Evolutionary conservation across 2,797 vertebrate species (phyloP).

Genomic region (Halcyon leucocephala): DNA sequence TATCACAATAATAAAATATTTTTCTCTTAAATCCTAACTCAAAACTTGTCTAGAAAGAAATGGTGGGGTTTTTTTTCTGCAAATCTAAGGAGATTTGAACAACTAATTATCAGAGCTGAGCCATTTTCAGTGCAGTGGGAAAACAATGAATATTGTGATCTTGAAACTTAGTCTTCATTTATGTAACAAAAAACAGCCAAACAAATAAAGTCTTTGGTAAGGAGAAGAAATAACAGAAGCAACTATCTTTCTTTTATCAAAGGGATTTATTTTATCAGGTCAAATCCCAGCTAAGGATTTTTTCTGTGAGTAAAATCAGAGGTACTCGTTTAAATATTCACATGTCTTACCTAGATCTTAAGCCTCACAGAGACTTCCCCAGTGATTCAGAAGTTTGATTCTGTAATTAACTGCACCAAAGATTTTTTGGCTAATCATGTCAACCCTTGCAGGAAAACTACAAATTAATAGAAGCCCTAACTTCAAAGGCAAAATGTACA

Average conservation of each 20-base stretch:
- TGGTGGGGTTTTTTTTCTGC: neutral
- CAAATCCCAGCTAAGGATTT: neutral
- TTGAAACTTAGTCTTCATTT: neutral
- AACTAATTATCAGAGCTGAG: neutral
- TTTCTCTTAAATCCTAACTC: neutral
- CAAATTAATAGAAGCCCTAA: neutral
- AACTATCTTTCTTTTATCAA: neutral
- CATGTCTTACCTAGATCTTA: neutral
- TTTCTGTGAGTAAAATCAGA: neutral
- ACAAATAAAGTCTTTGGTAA: neutral
- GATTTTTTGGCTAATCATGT: neutral
- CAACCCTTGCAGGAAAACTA: neutral
- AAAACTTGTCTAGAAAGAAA: neutral
- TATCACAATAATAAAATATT: neutral
- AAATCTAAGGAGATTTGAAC: neutral
- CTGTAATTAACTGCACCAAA: neutral
- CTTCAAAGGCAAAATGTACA: conserved; percentile 11
- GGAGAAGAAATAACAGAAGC: neutral
- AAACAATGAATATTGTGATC: neutral
- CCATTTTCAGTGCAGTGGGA: neutral
- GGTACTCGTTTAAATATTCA: neutral
- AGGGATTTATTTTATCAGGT: neutral
- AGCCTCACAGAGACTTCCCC: neutral
- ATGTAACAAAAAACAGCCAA: neutral
- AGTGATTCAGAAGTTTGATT: conserved; percentile 23